phyloP scores from a whole-genome alignment of 2,888 invertebrate genomes.

The Volucella zonaria region DNA sequence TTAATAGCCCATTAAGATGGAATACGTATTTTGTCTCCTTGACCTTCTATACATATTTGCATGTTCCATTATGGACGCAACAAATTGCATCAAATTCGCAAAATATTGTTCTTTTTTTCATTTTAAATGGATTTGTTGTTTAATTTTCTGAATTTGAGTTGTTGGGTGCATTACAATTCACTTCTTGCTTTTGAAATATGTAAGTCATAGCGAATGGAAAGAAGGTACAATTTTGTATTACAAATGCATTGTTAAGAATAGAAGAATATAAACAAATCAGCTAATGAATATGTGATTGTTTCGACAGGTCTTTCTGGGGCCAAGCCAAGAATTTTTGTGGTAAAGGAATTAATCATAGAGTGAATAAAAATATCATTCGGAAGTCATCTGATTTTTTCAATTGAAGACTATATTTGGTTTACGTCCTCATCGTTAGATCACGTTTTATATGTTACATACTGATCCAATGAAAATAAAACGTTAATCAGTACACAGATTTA shows the following conservation, averaged over 20 bases:
- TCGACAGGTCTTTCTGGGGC: constrained; percentile 3
- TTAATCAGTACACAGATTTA: too few species aligned
- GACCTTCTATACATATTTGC: constrained; percentile 7
- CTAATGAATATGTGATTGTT: neutral
- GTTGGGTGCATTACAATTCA: neutral
- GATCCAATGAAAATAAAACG: too few species aligned
- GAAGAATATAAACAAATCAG: neutral
- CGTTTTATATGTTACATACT: too few species aligned
- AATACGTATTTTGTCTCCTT: constrained; percentile 7
- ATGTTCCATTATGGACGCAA: neutral
- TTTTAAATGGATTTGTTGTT: neutral
- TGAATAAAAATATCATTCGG: too few species aligned
- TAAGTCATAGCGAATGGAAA: neutral
- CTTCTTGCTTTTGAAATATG: constrained; percentile 17
- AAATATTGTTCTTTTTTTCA: neutral
- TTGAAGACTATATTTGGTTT: too few species aligned
- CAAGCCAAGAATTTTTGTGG: constrained; percentile 18
- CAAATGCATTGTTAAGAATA: constrained; percentile 4
- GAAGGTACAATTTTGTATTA: neutral
- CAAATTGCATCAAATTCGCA: constrained; percentile 2
- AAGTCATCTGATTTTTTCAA: too few species aligned
- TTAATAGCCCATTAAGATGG: constrained; percentile 4
- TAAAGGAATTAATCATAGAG: neutral
- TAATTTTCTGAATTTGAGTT: neutral
- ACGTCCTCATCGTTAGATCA: too few species aligned